Percentiles rank a stretch among this genome's conserved stretches.
These are phyloP conservation scores for Crocuta crocuta DNA, from an alignment of 2,113 vertebrate genomes.

Conservation along the genomic window DNA sequence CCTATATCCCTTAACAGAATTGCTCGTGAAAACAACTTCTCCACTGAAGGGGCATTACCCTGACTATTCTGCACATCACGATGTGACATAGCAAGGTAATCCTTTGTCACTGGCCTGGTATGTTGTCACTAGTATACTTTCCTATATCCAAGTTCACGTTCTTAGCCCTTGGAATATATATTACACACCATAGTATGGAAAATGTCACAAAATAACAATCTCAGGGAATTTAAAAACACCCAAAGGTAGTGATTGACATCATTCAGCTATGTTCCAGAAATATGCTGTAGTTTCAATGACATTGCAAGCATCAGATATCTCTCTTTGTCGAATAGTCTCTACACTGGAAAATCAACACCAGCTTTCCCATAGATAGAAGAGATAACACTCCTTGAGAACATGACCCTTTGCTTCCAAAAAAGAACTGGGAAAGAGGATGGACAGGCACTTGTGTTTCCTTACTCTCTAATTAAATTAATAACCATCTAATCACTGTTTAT, in stretches of 20 bases:
- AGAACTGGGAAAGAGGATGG: conserved; percentile 54
- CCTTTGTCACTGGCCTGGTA: conserved; percentile 14
- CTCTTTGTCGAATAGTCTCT: conserved; percentile 56
- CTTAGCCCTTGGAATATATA: background rate
- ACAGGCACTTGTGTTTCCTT: conserved; percentile 64
- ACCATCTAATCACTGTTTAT: conserved; percentile 55
- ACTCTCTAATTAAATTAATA: conserved; percentile 72
- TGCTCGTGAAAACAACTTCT: background rate
- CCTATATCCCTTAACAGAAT: background rate
- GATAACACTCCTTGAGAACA: conserved; percentile 71
- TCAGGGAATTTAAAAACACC: conserved; percentile 4
- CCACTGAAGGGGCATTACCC: background rate
- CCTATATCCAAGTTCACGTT: background rate
- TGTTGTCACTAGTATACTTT: conserved; percentile 35
- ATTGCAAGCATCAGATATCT: conserved; percentile 20
- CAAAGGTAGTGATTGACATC: conserved; percentile 47
- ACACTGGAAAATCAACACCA: conserved; percentile 77
- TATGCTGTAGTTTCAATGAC: background rate
- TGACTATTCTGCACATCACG: background rate
- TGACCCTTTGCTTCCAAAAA: conserved; percentile 63
- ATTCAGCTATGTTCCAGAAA: conserved; percentile 55
- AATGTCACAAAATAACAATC: conserved; percentile 21
- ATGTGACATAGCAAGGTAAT: background rate
- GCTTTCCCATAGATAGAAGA: conserved; percentile 74
- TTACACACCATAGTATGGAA: background rate